A percentile compares a stretch with the other conserved stretches of the same genome.
phyloP scores from a whole-genome alignment of 2,888 invertebrate species.

The Eupithecia insigniata region DNA sequence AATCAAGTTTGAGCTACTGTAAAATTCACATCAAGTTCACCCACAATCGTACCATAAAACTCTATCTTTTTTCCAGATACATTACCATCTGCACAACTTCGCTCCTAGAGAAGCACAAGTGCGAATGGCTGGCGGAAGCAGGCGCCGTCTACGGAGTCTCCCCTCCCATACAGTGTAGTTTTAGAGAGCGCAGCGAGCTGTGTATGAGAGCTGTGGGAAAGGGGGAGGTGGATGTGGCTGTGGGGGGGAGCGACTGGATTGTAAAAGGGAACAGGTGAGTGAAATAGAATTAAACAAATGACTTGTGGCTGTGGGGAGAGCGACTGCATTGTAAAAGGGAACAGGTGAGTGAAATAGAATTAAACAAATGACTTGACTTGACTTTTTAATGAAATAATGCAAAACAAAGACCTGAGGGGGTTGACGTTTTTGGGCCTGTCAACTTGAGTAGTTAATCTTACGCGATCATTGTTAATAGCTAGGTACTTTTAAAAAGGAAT shows the following conservation, averaged over 20 bases:
- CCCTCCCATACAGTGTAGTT: constrained; percentile 91
- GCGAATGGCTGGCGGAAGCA: constrained; percentile 90
- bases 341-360: constrained; percentile 74
- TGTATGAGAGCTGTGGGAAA: constrained; percentile 88
- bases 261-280: constrained; percentile 86
- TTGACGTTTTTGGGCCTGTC: too few species aligned
- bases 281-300: background rate
- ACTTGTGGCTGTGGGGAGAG: constrained; percentile 89
- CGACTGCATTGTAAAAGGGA: constrained; percentile 88
- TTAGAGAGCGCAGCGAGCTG: constrained; percentile 83
- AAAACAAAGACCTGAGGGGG: too few species aligned
- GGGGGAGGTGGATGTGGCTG: constrained; percentile 88
- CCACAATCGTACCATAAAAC: too few species aligned
- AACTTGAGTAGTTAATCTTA: too few species aligned
- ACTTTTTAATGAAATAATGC: too few species aligned
- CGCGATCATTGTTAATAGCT: too few species aligned
- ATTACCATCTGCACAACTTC: constrained; percentile 88
- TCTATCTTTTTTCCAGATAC: constrained; percentile 53
- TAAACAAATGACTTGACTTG: too few species aligned
- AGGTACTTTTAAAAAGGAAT: too few species aligned
- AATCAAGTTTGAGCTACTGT: too few species aligned
- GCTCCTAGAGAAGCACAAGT: constrained; percentile 89
- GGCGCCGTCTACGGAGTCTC: constrained; percentile 89
- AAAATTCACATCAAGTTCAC: too few species aligned
- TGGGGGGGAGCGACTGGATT: constrained; percentile 89